A percentile compares a stretch with the other conserved stretches of the same genome.
Conservation (phyloP, 2,113 vertebrate genomes). For the Dinomys branickii region DNA sequence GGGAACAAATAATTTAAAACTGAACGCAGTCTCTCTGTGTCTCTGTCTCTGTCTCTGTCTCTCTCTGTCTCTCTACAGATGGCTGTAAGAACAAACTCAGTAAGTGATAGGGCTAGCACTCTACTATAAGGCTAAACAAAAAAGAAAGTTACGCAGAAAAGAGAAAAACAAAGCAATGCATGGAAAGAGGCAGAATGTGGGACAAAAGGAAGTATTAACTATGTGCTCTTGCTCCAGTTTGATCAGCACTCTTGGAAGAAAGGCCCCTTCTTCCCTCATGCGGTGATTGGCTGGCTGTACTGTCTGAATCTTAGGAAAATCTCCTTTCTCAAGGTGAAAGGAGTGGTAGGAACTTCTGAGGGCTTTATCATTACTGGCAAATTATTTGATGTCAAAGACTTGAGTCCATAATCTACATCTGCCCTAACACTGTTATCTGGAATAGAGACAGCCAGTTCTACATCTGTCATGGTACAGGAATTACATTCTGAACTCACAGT, state of each 20-base stretch:
- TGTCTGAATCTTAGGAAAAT: no score
- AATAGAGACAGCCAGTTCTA: conserved; percentile 73
- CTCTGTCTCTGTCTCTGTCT: no score
- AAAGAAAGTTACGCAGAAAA: neutral
- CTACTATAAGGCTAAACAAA: neutral
- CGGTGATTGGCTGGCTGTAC: no score
- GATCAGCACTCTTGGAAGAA: no score
- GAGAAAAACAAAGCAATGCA: neutral
- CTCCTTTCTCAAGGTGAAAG: no score
- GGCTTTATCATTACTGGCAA: conserved; percentile 55
- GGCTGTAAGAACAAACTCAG: neutral
- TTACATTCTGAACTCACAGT: conserved; percentile 68
- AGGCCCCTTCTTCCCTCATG: no score
- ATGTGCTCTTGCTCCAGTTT: neutral
- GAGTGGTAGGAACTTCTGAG: no score
- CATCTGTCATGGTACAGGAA: conserved; percentile 72
- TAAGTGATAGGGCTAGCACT: neutral
- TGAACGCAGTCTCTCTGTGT: no score
- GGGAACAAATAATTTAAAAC: no score
- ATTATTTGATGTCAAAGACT: conserved; percentile 69
- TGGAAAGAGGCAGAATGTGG: neutral
- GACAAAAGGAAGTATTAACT: neutral
- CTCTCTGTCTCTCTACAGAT: no score
- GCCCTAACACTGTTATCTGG: conserved; percentile 85
- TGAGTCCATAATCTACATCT: conserved; percentile 34